phyloP scores from a whole-genome alignment of 2,113 vertebrate species.

The Garra rufa region DNA sequence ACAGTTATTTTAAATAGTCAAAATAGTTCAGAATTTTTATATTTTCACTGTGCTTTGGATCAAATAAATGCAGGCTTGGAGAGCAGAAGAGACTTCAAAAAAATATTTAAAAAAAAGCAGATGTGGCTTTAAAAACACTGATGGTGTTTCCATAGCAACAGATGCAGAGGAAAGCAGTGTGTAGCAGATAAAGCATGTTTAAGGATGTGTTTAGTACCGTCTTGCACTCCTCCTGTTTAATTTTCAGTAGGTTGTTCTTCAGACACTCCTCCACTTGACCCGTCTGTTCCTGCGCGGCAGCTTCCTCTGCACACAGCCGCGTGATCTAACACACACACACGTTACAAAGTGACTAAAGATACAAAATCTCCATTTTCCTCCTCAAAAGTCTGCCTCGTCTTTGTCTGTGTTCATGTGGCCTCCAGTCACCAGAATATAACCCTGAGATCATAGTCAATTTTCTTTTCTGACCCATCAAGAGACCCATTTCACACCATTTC shows the following conservation, averaged over 20 bases:
- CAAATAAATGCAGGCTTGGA: too few relatives aligned
- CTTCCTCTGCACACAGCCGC: slow-evolving; percentile 90
- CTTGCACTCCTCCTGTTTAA: slow-evolving; percentile 89
- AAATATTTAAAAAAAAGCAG: too few relatives aligned
- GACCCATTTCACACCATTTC: slow-evolving; percentile 14
- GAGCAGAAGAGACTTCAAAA: too few relatives aligned
- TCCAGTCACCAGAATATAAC: neutral
- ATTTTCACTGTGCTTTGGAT: too few relatives aligned
- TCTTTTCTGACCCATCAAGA: slow-evolving; percentile 10
- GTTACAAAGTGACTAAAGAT: neutral
- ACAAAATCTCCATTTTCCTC: neutral
- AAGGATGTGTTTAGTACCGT: slow-evolving; percentile 79
- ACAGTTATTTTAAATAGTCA: too few relatives aligned
- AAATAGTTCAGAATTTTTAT: too few relatives aligned
- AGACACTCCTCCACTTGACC: slow-evolving; percentile 98
- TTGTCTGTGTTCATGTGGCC: slow-evolving; percentile 4
- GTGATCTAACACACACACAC: slow-evolving; percentile 79
- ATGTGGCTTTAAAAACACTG: neutral
- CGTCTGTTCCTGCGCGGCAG: slow-evolving; percentile 95
- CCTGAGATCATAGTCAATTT: neutral
- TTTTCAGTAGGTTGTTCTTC: slow-evolving; percentile 95
- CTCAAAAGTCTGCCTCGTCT: neutral
- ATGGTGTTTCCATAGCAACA: slow-evolving; percentile 26
- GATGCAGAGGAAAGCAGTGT: neutral
- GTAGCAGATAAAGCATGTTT: neutral